Percentiles rank a stretch among this genome's conserved stretches.
phyloP scores from a whole-genome alignment of 2,113 vertebrate species.

The Campylomormyrus tamandua region DNA sequence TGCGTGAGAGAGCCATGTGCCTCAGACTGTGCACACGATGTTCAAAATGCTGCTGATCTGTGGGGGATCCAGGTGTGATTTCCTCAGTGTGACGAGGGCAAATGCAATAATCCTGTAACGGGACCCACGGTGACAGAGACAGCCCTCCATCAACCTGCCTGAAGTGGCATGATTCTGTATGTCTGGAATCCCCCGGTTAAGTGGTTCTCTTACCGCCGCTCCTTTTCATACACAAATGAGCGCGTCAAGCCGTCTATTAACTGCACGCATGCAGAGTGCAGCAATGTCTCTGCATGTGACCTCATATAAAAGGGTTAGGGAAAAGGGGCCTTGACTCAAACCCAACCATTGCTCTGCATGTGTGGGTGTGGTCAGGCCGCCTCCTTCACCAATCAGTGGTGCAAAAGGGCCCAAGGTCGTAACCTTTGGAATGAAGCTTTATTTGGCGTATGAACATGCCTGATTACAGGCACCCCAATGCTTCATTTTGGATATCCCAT shows the following conservation, averaged over 20 bases:
- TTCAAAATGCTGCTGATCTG: not conserved
- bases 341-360: no score
- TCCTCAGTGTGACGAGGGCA: conserved; percentile 36
- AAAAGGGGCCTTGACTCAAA: not conserved
- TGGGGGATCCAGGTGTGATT: conserved; percentile 31
- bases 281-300: not conserved
- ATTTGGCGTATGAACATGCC: not conserved
- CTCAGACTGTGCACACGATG: not conserved
- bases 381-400: not conserved
- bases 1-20: not conserved
- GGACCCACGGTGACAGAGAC: conserved; percentile 53
- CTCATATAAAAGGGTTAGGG: no score
- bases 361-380: not conserved
- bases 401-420: not conserved
- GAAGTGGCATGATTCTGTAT: conserved; percentile 51
- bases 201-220: conserved; percentile 56
- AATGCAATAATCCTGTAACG: conserved; percentile 60
- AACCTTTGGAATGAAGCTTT: not conserved
- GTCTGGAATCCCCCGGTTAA: conserved; percentile 60
- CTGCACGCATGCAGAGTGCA: conserved; percentile 50
- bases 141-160: conserved; percentile 56
- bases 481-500: not conserved
- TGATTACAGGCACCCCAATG: not conserved
- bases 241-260: conserved; percentile 57
- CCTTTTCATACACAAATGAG: conserved; percentile 67